These are phyloP conservation scores for Propsilocerus akamusi DNA, from an alignment of 1,140 invertebrate genomes.

Conservation along the genomic window DNA sequence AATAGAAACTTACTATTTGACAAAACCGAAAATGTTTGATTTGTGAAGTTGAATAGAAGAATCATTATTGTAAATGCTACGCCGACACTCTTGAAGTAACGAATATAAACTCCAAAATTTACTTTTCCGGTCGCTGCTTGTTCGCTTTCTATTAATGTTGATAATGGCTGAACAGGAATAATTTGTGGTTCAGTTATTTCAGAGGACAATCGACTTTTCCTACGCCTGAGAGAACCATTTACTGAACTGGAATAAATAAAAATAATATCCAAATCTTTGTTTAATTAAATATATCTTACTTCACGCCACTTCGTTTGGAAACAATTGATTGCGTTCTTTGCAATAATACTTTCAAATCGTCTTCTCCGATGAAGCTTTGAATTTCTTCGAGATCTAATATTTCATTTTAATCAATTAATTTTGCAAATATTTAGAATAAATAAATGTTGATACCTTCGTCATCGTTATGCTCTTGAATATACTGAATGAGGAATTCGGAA, in stretches of 20 bases:
- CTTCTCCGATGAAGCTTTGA: neutral
- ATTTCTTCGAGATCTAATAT: constrained; percentile 2
- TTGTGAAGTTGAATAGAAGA: constrained; percentile 55
- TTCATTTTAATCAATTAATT: neutral
- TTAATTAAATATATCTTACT: no score
- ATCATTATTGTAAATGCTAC: constrained; percentile 44
- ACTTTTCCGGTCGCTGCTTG: neutral
- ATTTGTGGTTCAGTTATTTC: neutral
- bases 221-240: neutral
- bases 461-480: neutral
- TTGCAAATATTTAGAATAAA: neutral
- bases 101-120: constrained; percentile 51
- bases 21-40: constrained; percentile 63
- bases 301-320: no score
- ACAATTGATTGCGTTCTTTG: neutral
- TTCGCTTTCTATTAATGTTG: neutral
- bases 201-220: neutral
- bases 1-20: constrained; percentile 43
- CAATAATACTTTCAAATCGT: neutral
- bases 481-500: neutral
- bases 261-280: no score
- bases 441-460: neutral
- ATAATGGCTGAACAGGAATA: neutral
- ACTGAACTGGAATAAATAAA: neutral
- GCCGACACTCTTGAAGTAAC: constrained; percentile 69